Conservation (phyloP, 2,888 invertebrate species). For the Drosophila siamana region DNA sequence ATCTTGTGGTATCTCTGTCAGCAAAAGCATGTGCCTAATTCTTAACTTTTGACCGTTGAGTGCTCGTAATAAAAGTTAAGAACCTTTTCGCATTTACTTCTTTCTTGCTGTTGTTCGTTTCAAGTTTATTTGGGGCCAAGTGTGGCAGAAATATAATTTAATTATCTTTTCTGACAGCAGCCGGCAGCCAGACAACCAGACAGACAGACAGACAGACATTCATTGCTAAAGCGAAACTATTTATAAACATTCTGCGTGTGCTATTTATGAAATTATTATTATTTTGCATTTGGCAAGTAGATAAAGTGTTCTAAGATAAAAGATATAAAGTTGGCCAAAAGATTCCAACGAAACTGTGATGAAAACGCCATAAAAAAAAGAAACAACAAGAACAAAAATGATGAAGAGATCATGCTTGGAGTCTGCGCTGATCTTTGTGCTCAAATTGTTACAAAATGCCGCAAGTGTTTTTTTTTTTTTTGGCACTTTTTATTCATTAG, state of each 20-base stretch:
- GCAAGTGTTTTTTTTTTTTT: no score
- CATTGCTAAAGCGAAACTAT: no score
- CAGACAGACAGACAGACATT: no score
- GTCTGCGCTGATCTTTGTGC: neutral
- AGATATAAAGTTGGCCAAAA: no score
- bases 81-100: neutral
- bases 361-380: neutral
- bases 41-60: neutral
- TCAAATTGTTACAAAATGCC: neutral
- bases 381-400: no score
- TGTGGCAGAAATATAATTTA: conserved; percentile 18
- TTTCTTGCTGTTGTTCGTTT: conserved; percentile 3
- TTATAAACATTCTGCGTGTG: conserved; percentile 10
- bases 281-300: neutral
- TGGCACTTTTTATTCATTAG: neutral
- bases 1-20: conserved; percentile 1
- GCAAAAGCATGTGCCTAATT: conserved; percentile 5
- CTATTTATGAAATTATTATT: conserved; percentile 14
- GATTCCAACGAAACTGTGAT: neutral
- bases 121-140: conserved; percentile 19
- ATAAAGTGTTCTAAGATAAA: conserved; percentile 15
- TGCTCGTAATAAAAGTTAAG: neutral
- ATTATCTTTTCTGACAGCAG: conserved; percentile 14
- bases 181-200: conserved; percentile 3
- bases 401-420: no score